Evolutionary conservation across 1,140 invertebrate genomes (phyloP), one percentile per base, ranked within the genome.

Genomic region (Zaprionus capensis): DNA sequence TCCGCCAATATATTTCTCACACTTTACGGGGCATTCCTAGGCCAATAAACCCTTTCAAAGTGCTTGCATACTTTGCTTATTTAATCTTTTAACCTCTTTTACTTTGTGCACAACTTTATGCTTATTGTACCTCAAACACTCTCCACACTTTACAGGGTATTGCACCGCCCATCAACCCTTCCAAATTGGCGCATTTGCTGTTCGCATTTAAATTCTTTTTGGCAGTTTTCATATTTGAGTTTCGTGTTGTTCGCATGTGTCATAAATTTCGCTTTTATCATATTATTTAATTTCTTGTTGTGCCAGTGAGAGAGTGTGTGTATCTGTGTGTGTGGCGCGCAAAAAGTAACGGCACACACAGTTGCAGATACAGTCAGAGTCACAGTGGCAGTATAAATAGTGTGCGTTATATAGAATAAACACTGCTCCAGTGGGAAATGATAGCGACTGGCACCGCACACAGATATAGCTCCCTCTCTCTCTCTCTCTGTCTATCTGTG

Each of bases 251-350:
- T 70, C 85, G 63, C 81, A 69, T 73, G 85, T 90, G 85, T 84
- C 85, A 90, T 88, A 90, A 88, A 88, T 88, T 88, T 90, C 80
- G 81, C 81, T 88, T 88, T 88, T 88, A 88, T 88, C 84, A 90
- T 88, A 88, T 88, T 88, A 90, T 88, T 88, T 90, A 90, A 88
- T 86, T 86, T 86, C 65, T 49, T 67, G 70, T 70, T 71, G 53
- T 41, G 28, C 44, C 17, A 22, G 46, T 12, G 46, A 5, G 46
- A 1, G 71, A 17, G 46, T 46, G 15, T 46, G 71, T 59, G 22
- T 68, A 17, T 69, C 53, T 74, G 46, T 77, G 6, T 28, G 56
- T 58, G 55, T 59, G 59, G 61, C 68, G 61, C 69, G 73, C 73
- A 76, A 76, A 76, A 76, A 71, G 69, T 76, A 76, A 76, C 73